These are phyloP conservation scores for Apostichopus californicus DNA, from an alignment of 35 echinoderm and acorn worm genomes.

Conservation along the genomic window DNA sequence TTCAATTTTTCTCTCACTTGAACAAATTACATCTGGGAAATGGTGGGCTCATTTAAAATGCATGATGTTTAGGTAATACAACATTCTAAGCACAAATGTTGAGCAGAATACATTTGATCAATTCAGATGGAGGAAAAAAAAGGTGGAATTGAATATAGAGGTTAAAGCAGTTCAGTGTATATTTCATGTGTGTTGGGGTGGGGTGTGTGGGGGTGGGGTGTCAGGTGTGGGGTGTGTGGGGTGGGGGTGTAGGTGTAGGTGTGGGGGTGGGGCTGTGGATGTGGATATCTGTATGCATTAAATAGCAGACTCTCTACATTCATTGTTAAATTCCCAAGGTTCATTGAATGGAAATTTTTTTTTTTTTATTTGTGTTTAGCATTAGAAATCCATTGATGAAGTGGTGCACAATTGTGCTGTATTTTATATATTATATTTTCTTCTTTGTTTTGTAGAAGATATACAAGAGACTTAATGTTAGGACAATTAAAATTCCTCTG, in stretches of 20 bases:
- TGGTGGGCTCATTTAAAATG: conserved; percentile 40
- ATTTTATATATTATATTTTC: too few species aligned
- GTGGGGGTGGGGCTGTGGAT: background rate
- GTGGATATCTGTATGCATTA: background rate
- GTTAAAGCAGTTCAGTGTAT: background rate
- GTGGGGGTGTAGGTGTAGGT: background rate
- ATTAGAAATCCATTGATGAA: too few species aligned
- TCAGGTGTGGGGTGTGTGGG: too few species aligned
- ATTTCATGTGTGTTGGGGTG: too few species aligned
- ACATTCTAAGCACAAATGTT: conserved; percentile 39
- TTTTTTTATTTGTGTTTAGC: too few species aligned
- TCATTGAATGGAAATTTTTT: too few species aligned
- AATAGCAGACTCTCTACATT: background rate
- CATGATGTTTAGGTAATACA: conserved; percentile 50
- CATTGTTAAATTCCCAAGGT: too few species aligned
- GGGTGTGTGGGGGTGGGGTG: too few species aligned
- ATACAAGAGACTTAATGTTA: too few species aligned
- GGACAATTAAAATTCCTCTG: too few species aligned
- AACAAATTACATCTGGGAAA: conserved; percentile 40
- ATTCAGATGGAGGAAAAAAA: conserved; percentile 13
- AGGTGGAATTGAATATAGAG: background rate
- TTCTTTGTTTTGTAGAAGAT: too few species aligned
- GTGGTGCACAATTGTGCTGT: too few species aligned
- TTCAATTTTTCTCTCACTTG: conserved; percentile 18
- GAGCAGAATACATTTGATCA: conserved; percentile 5